phyloP scores from a whole-genome alignment of 2,797 vertebrate species.

The Eulemur albifrons region DNA sequence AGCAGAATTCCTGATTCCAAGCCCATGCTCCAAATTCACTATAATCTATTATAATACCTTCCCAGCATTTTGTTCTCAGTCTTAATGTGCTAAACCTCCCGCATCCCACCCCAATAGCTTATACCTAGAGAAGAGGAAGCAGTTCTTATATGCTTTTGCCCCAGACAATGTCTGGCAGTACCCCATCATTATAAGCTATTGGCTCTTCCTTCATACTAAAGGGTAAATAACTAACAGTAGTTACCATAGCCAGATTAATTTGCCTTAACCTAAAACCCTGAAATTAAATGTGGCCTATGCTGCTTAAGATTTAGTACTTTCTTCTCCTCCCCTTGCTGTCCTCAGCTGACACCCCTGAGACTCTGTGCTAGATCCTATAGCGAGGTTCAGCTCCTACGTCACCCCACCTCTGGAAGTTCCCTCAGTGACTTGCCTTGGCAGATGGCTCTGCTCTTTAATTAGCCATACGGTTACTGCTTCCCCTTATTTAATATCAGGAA shows the following conservation, averaged over 20 bases:
- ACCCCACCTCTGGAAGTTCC: conserved; percentile 32
- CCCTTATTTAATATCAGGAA: conserved; percentile 72
- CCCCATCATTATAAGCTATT: not conserved
- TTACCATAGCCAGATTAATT: not conserved
- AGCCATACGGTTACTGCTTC: conserved; percentile 59
- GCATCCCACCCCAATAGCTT: not conserved
- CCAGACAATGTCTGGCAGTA: not conserved
- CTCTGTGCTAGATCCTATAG: not conserved
- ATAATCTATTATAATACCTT: not conserved
- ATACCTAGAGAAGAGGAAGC: not conserved
- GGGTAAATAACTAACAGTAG: not conserved
- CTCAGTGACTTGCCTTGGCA: conserved; percentile 55
- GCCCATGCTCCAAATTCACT: not conserved
- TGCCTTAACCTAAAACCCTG: not conserved
- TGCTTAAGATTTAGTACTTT: not conserved
- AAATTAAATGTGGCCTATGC: not conserved
- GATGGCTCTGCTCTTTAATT: conserved; percentile 62
- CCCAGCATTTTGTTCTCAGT: not conserved
- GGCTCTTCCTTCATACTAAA: not conserved
- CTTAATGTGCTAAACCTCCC: not conserved
- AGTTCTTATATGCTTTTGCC: not conserved
- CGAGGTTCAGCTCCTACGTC: not conserved
- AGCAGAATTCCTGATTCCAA: not conserved
- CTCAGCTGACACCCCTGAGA: not conserved
- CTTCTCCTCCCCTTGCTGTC: not conserved